Evolutionary conservation across 2,113 vertebrate genomes (phyloP).

Genomic region (Gallinago paraguaiae): DNA sequence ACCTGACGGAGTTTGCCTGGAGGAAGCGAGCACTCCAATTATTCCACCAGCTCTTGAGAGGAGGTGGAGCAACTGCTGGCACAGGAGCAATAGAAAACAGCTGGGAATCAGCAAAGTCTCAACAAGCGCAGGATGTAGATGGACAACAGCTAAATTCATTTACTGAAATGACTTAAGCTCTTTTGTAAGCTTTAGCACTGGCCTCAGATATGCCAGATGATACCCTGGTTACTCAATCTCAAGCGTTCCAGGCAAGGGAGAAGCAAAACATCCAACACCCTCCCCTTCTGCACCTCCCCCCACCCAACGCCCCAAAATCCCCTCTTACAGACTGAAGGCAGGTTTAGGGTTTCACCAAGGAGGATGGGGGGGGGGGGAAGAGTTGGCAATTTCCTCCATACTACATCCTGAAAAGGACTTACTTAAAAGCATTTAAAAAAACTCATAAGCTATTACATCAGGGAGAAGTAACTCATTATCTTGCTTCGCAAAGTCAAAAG

Average conservation of each 20-base stretch:
- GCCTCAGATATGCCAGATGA: conserved; percentile 12
- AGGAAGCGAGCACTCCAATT: neutral
- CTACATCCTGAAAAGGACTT: neutral
- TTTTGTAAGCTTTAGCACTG: conserved; percentile 34
- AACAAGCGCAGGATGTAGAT: conserved; percentile 60
- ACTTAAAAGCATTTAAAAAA: conserved; percentile 3
- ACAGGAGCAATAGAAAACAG: conserved; percentile 58
- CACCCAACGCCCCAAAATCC: neutral
- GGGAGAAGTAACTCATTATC: neutral
- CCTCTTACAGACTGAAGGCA: neutral
- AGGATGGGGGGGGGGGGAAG: too few relatives aligned
- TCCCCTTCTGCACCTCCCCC: neutral
- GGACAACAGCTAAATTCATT: conserved; percentile 65
- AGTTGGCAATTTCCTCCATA: neutral
- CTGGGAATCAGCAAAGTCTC: conserved; percentile 61
- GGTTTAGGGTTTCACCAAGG: neutral
- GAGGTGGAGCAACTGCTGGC: conserved; percentile 54
- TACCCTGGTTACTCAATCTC: conserved; percentile 27
- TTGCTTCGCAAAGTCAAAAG: neutral
- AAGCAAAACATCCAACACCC: neutral
- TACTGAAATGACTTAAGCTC: conserved; percentile 59
- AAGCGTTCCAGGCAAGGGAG: neutral
- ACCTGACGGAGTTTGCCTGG: conserved; percentile 2
- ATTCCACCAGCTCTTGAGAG: conserved; percentile 40
- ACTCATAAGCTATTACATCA: neutral